Conservation (phyloP, 2,797 vertebrate genomes). For the Eleutherodactylus coqui region DNA sequence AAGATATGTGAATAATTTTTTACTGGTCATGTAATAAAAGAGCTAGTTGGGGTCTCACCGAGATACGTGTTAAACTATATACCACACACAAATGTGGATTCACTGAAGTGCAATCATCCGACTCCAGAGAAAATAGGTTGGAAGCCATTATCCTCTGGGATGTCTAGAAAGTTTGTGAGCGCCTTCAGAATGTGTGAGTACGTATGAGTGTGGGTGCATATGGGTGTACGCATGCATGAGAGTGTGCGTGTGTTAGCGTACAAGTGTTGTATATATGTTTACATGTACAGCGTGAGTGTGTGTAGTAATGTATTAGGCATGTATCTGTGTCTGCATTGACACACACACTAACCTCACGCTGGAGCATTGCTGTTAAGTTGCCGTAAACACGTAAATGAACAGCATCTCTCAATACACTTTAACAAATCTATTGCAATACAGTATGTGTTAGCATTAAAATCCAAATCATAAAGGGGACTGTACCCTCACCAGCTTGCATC, state of each 20-base stretch:
- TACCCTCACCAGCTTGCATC: slow-evolving; percentile 8
- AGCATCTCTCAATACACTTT: background rate
- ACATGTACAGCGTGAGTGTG: no score
- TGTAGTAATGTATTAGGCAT: no score
- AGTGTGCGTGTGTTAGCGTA: background rate
- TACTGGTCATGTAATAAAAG: background rate
- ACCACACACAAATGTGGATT: background rate
- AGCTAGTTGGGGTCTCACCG: background rate
- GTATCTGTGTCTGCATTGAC: no score
- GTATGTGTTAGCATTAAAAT: background rate
- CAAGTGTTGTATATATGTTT: no score
- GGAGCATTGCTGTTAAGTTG: background rate
- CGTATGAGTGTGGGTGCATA: no score
- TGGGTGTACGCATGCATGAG: background rate
- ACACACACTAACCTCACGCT: no score
- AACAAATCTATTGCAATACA: background rate
- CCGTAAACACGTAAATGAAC: background rate
- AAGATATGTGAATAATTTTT: background rate
- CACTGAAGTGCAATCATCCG: background rate
- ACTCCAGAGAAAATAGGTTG: background rate
- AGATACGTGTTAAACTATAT: background rate
- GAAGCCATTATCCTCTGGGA: no score
- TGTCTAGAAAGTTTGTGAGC: no score
- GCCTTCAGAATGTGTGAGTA: no score
- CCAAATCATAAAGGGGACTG: background rate